Percentiles rank a stretch among this genome's conserved stretches.
Evolutionary conservation across 2,113 vertebrate species (phyloP).

Genomic region (Nannospalax galili): DNA sequence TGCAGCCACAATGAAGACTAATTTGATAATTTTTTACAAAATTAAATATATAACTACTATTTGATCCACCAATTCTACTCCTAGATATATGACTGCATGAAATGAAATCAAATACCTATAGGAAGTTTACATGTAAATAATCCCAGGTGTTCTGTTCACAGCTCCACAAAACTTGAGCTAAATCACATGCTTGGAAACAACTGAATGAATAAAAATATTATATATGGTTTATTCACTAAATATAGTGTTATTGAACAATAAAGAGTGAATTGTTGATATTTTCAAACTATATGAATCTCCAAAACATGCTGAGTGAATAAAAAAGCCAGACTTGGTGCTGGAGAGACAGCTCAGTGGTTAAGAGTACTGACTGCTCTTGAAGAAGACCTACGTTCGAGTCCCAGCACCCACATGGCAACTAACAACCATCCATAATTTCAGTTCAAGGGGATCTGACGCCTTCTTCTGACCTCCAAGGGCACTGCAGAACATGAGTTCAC

Average conservation of each 20-base stretch:
- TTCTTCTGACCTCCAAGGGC: too few relatives aligned
- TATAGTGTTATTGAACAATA: not conserved
- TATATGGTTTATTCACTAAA: not conserved
- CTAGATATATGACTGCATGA: not conserved
- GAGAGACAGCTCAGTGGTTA: too few relatives aligned
- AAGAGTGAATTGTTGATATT: not conserved
- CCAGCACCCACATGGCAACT: too few relatives aligned
- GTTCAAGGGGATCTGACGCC: too few relatives aligned
- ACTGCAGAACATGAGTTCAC: too few relatives aligned
- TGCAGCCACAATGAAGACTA: not conserved
- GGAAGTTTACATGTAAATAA: not conserved
- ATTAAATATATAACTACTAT: not conserved
- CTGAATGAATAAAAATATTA: not conserved
- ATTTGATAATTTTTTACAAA: slow-evolving; percentile 17
- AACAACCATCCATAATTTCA: too few relatives aligned
- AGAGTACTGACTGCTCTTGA: too few relatives aligned
- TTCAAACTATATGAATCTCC: not conserved
- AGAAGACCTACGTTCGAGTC: too few relatives aligned
- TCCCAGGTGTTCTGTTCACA: not conserved
- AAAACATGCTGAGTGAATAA: not conserved
- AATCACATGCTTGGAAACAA: not conserved
- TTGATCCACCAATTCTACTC: not conserved
- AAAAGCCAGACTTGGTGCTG: too few relatives aligned
- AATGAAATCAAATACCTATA: not conserved
- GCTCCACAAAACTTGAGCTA: not conserved